Percentiles rank a stretch among this genome's conserved stretches.
Conservation (phyloP, 2,797 vertebrate genomes). For the Euthynnus affinis region DNA sequence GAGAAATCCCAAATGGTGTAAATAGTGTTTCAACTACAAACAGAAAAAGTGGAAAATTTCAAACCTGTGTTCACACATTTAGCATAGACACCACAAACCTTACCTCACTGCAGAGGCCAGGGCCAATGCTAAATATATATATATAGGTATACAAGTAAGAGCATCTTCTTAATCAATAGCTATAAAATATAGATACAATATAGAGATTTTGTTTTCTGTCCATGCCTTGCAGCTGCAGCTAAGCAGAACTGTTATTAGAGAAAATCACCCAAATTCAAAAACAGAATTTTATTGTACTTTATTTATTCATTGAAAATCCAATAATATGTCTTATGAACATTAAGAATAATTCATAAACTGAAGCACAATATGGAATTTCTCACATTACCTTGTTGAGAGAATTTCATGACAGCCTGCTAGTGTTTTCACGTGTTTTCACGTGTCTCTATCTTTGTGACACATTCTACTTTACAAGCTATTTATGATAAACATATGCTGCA, state of each 20-base stretch:
- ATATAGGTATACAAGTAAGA: neutral
- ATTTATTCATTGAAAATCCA: neutral
- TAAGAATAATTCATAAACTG: too few species aligned
- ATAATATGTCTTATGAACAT: too few species aligned
- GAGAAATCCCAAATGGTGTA: neutral
- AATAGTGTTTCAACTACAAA: neutral
- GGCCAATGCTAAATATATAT: neutral
- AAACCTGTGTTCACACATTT: neutral
- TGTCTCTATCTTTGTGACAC: neutral
- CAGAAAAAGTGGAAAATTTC: neutral
- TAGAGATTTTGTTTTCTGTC: neutral
- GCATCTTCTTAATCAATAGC: neutral
- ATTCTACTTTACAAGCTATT: neutral
- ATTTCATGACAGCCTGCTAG: neutral
- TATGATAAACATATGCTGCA: neutral
- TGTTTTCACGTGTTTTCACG: neutral
- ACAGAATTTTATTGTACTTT: too few species aligned
- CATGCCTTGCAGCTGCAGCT: neutral
- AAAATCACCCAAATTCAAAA: too few species aligned
- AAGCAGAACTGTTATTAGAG: neutral
- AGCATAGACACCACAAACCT: neutral
- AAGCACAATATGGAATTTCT: neutral
- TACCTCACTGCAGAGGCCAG: neutral
- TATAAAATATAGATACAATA: too few species aligned
- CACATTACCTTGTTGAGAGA: neutral